These are phyloP conservation scores for Pristionchus japonicus DNA, from an alignment of 2,888 invertebrate genomes.

Conservation along the genomic window DNA sequence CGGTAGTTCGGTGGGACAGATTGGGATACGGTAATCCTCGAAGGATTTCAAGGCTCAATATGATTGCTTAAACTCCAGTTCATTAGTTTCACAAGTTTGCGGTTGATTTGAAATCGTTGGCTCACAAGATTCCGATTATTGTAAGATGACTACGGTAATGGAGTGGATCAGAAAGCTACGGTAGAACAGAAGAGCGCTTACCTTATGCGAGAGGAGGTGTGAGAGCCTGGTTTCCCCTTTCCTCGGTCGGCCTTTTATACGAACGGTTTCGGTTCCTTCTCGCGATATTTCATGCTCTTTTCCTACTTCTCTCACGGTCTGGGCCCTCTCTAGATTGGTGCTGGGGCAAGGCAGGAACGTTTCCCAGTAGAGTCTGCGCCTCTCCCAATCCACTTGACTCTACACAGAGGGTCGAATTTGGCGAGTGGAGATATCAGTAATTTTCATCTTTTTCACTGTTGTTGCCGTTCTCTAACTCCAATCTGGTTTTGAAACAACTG, in stretches of 20 bases:
- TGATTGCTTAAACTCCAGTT: too few relatives aligned
- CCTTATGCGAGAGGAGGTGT: slow-evolving; percentile 33
- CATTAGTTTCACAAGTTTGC: too few relatives aligned
- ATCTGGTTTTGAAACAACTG: neutral
- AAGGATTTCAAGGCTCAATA: neutral
- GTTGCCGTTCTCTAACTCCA: neutral
- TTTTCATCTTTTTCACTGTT: slow-evolving; percentile 23
- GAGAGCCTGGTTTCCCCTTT: neutral
- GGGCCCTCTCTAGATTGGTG: neutral
- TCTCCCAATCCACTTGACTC: neutral
- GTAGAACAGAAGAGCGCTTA: neutral
- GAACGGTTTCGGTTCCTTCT: neutral
- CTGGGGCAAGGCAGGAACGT: neutral
- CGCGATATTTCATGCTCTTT: neutral
- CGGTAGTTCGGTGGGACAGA: neutral
- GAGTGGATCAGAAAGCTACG: neutral
- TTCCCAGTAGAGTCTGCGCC: neutral
- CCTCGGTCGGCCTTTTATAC: neutral
- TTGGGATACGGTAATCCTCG: too few relatives aligned
- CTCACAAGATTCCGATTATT: neutral
- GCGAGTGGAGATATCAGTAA: slow-evolving; percentile 23
- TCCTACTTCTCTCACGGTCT: neutral
- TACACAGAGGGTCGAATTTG: neutral
- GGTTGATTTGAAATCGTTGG: too few relatives aligned
- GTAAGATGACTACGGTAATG: neutral